Conservation (phyloP, 2,113 vertebrate genomes). For the Elachura formosa region DNA sequence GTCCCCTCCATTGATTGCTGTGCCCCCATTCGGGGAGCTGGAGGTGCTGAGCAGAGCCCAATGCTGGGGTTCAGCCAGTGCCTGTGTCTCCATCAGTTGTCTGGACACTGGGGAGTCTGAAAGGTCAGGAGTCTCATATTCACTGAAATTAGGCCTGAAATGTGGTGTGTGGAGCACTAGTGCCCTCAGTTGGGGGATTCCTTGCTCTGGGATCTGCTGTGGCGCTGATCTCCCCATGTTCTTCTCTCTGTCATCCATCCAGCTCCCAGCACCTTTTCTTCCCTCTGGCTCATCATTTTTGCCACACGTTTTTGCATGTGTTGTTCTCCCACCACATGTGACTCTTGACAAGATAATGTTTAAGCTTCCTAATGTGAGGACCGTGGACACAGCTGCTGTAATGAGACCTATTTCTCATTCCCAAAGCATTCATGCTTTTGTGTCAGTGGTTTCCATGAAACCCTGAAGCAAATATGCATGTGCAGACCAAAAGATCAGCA, state of each 20-base stretch:
- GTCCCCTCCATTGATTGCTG: neutral
- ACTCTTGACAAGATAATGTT: neutral
- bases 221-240: neutral
- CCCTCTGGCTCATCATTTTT: neutral
- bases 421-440: neutral
- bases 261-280: neutral
- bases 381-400: neutral
- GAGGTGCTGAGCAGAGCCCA: neutral
- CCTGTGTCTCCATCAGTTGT: neutral
- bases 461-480: neutral
- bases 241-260: neutral
- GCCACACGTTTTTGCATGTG: neutral
- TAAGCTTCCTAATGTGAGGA: neutral
- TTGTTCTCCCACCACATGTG: accelerated
- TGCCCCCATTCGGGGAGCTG: accelerated
- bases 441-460: neutral
- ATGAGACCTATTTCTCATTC: neutral
- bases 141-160: neutral
- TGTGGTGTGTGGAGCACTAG: neutral
- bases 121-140: neutral
- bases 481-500: neutral
- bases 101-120: neutral
- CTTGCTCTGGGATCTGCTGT: neutral
- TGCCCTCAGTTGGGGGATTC: neutral
- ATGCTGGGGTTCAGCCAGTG: neutral